Evolutionary conservation across 2,113 vertebrate species (phyloP).

Genomic region (Apodemus sylvaticus): DNA sequence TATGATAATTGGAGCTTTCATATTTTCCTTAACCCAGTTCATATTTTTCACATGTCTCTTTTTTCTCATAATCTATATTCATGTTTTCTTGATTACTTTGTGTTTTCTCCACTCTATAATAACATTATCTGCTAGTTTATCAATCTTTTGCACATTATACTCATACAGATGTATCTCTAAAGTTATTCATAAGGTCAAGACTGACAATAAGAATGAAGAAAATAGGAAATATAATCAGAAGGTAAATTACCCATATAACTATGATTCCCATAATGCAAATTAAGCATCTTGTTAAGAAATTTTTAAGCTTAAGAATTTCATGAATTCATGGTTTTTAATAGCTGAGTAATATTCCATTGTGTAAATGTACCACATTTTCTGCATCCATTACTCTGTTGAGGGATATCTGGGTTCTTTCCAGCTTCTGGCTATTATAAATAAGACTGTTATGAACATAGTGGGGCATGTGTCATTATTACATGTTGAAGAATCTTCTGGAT

Average conservation of each 20-base stretch:
- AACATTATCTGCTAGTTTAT: not conserved
- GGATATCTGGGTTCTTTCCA: no score
- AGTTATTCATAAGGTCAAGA: not conserved
- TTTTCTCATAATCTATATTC: not conserved
- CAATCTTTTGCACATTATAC: not conserved
- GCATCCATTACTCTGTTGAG: no score
- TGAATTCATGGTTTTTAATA: no score
- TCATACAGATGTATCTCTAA: not conserved
- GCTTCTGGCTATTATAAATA: no score
- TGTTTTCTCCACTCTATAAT: not conserved
- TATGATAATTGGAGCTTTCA: not conserved
- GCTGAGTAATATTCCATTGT: no score
- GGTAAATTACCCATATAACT: not conserved
- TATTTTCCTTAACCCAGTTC: not conserved
- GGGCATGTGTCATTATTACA: no score
- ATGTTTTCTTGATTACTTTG: not conserved
- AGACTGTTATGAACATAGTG: no score
- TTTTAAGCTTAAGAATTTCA: not conserved
- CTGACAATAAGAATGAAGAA: not conserved
- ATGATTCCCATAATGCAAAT: not conserved
- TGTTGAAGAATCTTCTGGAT: no score
- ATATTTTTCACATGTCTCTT: not conserved
- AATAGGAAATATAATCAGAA: not conserved
- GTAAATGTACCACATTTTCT: no score
- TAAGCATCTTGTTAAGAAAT: not conserved